Percentiles rank a stretch among this genome's conserved stretches.
phyloP scores from a whole-genome alignment of 2,888 invertebrate genomes.

The Liopterus haemorrhoidalis region DNA sequence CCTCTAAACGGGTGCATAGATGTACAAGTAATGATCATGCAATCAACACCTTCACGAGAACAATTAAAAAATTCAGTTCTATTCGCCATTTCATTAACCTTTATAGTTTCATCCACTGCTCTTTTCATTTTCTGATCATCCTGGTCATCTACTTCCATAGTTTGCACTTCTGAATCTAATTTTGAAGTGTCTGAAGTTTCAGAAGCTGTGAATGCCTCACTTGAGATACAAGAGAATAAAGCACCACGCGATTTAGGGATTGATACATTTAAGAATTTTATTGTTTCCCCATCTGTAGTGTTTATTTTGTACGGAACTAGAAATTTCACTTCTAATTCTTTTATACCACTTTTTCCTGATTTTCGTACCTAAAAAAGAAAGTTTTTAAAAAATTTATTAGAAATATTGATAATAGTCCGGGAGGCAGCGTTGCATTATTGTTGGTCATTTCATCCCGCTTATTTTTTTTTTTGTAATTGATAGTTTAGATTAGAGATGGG shows the following conservation, averaged over 20 bases:
- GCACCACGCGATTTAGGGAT: no score
- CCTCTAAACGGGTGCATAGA: constrained; percentile 14
- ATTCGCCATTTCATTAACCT: constrained; percentile 1
- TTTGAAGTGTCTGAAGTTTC: no score
- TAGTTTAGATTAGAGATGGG: no score
- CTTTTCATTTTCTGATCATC: constrained; percentile 4
- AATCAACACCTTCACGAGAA: constrained; percentile 5
- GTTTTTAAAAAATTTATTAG: background rate
- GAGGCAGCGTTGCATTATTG: no score
- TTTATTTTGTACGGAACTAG: constrained; percentile 9
- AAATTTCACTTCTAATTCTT: constrained; percentile 5
- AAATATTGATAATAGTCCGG: background rate
- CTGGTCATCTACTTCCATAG: constrained; percentile 1
- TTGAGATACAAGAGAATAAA: no score
- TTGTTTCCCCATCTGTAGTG: background rate
- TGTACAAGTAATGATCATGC: constrained; percentile 11
- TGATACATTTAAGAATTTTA: constrained; percentile 8
- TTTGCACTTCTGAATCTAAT: no score
- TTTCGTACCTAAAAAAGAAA: constrained; percentile 13
- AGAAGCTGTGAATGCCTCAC: no score
- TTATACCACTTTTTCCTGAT: constrained; percentile 14
- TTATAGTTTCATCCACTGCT: background rate
- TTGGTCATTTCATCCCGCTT: no score
- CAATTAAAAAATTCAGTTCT: constrained; percentile 13
- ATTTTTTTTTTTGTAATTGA: no score